phyloP scores from a whole-genome alignment of 2,113 vertebrate genomes.

The Neodontobutis hainanensis region DNA sequence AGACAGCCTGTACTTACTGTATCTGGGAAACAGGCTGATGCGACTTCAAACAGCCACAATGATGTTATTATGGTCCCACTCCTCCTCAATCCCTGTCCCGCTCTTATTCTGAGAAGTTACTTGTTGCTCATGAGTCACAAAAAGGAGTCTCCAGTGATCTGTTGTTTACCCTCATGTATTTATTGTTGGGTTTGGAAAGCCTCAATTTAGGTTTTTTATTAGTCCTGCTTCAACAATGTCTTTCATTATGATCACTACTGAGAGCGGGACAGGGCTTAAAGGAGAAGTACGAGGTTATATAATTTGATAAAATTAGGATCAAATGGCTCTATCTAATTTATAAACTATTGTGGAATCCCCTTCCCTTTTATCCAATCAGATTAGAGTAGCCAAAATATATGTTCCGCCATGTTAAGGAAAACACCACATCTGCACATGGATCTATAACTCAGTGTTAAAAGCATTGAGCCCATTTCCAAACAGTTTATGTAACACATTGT shows the following conservation, averaged over 20 bases:
- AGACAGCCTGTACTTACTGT: conserved; percentile 73
- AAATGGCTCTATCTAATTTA: too few species aligned
- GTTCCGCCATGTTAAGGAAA: too few species aligned
- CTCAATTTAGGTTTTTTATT: conserved; percentile 28
- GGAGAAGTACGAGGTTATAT: background rate
- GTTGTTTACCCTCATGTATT: conserved; percentile 53
- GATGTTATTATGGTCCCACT: conserved; percentile 71
- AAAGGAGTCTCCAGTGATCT: conserved; percentile 48
- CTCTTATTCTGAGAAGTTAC: conserved; percentile 48
- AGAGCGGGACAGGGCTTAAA: conserved; percentile 16
- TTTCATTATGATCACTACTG: conserved; percentile 28
- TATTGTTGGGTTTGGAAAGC: conserved; percentile 20
- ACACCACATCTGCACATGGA: too few species aligned
- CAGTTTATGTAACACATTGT: too few species aligned
- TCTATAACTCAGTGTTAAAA: too few species aligned
- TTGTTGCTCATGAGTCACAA: conserved; percentile 64
- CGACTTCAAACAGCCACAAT: conserved; percentile 78
- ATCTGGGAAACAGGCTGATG: conserved; percentile 75
- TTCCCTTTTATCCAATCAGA: too few species aligned
- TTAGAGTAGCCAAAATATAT: too few species aligned
- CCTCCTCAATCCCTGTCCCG: conserved; percentile 16
- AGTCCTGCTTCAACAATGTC: conserved; percentile 4
- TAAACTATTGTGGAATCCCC: too few species aligned
- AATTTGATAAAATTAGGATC: too few species aligned
- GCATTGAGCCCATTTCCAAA: too few species aligned